A percentile compares a stretch with the other conserved stretches of the same genome.
Evolutionary conservation across 2,888 invertebrate genomes (phyloP).

Genomic region (Tryphoninae sp.): DNA sequence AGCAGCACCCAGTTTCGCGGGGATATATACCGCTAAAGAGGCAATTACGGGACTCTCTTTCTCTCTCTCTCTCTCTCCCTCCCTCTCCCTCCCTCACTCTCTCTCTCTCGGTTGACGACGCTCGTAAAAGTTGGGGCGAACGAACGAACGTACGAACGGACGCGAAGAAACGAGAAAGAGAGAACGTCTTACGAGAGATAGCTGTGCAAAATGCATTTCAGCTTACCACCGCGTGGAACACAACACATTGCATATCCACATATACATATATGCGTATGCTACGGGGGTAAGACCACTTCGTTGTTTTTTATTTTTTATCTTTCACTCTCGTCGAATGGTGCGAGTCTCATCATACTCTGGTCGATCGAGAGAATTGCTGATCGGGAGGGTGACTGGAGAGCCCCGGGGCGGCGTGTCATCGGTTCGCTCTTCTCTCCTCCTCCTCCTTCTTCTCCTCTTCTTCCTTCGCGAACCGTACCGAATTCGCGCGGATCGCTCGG

Average conservation of each 20-base stretch:
- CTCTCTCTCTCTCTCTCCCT: constrained; percentile 17
- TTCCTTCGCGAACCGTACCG: constrained; percentile 51
- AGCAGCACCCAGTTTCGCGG: constrained; percentile 36
- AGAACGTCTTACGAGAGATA: constrained; percentile 13
- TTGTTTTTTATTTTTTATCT: neutral
- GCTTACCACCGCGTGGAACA: constrained; percentile 31
- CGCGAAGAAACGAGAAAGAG: constrained; percentile 17
- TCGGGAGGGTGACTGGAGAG: constrained; percentile 65
- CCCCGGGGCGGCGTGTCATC: constrained; percentile 78
- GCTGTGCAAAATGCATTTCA: constrained; percentile 48
- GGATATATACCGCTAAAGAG: constrained; percentile 76
- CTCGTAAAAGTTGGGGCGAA: constrained; percentile 75
- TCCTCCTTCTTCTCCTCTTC: constrained; percentile 44
- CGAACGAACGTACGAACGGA: constrained; percentile 43
- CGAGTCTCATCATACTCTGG: constrained; percentile 58
- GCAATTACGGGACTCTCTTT: constrained; percentile 74
- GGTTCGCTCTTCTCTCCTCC: constrained; percentile 71
- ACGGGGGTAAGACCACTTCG: too few species aligned
- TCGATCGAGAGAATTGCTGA: constrained; percentile 23
- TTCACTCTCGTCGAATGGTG: neutral
- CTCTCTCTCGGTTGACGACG: constrained; percentile 73
- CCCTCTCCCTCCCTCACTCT: constrained; percentile 42
- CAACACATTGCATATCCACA: constrained; percentile 5
- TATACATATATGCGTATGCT: neutral
- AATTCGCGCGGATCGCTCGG: constrained; percentile 59